Conservation (phyloP, 2,797 vertebrate genomes). For the Gambelia wislizenii region DNA sequence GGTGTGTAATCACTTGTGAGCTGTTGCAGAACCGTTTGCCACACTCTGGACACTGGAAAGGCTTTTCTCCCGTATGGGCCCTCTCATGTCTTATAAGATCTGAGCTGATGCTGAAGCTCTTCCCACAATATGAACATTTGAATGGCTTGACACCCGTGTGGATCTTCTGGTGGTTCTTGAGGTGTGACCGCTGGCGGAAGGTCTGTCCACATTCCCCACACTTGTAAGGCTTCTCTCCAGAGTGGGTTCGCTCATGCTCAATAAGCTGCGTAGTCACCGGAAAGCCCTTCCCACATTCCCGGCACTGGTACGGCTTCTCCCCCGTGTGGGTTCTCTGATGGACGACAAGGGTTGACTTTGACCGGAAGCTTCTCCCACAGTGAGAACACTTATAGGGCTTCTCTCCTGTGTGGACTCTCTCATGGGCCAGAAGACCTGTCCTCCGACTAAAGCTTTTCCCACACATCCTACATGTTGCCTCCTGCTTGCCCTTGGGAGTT, state of each 20-base stretch:
- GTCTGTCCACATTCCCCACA: conserved; percentile 46
- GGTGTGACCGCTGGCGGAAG: conserved; percentile 39
- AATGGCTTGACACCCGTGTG: conserved; percentile 51
- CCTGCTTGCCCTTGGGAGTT: conserved; percentile 6
- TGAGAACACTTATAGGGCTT: conserved; percentile 42
- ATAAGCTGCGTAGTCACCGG: conserved; percentile 29
- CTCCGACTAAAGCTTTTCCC: conserved; percentile 48
- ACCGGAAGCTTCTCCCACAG: conserved; percentile 26
- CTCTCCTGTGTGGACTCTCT: conserved; percentile 31
- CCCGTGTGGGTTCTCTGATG: conserved; percentile 42
- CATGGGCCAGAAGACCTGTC: conserved; percentile 42
- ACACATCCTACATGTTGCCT: conserved; percentile 31
- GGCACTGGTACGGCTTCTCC: conserved; percentile 32
- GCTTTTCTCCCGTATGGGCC: conserved; percentile 25
- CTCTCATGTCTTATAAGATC: conserved; percentile 43
- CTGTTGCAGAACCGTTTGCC: conserved; percentile 74
- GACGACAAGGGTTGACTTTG: not conserved
- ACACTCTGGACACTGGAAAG: conserved; percentile 72
- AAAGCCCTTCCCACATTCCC: conserved; percentile 35
- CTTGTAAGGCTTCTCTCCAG: conserved; percentile 23
- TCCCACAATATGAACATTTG: conserved; percentile 40
- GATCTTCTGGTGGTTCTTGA: conserved; percentile 40
- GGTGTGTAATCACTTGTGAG: conserved; percentile 74
- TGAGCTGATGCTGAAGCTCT: conserved; percentile 36
- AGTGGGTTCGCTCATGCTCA: conserved; percentile 40